Evolutionary conservation across 2,797 vertebrate species (phyloP).

Genomic region (Ceyx erithaca): DNA sequence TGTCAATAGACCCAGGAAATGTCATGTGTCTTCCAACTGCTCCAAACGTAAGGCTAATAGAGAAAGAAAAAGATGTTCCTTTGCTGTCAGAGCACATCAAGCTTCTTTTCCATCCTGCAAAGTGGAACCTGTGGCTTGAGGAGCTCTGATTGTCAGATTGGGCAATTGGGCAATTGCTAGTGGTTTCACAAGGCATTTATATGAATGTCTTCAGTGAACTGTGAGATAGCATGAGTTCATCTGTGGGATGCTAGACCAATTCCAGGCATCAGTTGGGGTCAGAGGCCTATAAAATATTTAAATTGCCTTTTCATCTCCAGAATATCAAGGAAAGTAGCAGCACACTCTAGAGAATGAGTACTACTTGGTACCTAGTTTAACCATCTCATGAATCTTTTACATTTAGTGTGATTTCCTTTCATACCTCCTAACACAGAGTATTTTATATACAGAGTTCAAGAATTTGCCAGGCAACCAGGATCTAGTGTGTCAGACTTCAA

Average conservation of each 20-base stretch:
- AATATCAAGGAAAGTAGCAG: not conserved
- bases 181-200: conserved; percentile 10
- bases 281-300: conserved; percentile 32
- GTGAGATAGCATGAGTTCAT: not conserved
- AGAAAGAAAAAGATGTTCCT: conserved; percentile 35
- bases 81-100: conserved; percentile 25
- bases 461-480: not conserved
- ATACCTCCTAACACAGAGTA: not conserved
- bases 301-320: conserved; percentile 19
- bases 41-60: conserved; percentile 8
- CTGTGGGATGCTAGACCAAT: not conserved
- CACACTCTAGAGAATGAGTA: not conserved
- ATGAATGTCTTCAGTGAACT: not conserved
- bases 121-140: conserved; percentile 16
- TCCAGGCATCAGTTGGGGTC: not conserved
- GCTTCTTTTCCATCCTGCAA: conserved; percentile 22
- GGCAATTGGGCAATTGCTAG: conserved; percentile 19
- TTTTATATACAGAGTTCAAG: not conserved
- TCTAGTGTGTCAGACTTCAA: not conserved
- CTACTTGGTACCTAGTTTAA: not conserved
- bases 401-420: not conserved
- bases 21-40: conserved; percentile 10
- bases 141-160: conserved; percentile 19
- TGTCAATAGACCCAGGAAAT: conserved; percentile 2
- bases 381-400: not conserved